Evolutionary conservation across 1,140 invertebrate species (phyloP).

Genomic region (Vanessa tameamea): DNA sequence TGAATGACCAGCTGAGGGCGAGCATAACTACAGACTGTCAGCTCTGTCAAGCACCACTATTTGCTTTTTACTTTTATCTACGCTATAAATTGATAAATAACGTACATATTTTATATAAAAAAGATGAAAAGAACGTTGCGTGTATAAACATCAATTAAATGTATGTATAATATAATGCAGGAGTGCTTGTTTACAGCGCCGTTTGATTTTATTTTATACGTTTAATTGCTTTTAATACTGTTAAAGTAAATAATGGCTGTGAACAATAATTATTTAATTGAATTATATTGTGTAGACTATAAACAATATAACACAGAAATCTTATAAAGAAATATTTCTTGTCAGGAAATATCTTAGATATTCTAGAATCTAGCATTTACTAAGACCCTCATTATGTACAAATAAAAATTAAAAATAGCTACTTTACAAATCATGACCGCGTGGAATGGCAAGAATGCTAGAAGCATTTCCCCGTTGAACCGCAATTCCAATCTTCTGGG

Average conservation of each 20-base stretch:
- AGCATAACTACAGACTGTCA: constrained; percentile 30
- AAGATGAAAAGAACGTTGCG: constrained; percentile 5
- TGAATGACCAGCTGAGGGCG: constrained; percentile 34
- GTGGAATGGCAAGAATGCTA: no score
- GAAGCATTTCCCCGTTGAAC: no score
- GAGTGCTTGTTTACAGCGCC: background rate
- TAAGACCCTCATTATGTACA: no score
- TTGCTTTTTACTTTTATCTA: constrained; percentile 24
- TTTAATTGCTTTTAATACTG: background rate
- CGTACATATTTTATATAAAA: constrained; percentile 7
- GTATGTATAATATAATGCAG: background rate
- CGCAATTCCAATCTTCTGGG: no score
- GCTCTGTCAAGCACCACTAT: constrained; percentile 24
- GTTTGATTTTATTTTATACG: background rate
- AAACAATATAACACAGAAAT: no score
- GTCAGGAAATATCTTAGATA: no score
- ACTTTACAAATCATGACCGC: no score
- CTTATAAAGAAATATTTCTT: no score
- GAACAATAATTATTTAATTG: background rate
- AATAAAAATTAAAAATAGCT: no score
- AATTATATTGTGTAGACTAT: background rate
- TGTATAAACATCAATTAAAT: background rate
- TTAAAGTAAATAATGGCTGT: background rate
- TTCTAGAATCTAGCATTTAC: no score
- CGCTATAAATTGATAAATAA: constrained; percentile 17